phyloP scores from a whole-genome alignment of 2,113 vertebrate genomes.

The Plotosus lineatus region DNA sequence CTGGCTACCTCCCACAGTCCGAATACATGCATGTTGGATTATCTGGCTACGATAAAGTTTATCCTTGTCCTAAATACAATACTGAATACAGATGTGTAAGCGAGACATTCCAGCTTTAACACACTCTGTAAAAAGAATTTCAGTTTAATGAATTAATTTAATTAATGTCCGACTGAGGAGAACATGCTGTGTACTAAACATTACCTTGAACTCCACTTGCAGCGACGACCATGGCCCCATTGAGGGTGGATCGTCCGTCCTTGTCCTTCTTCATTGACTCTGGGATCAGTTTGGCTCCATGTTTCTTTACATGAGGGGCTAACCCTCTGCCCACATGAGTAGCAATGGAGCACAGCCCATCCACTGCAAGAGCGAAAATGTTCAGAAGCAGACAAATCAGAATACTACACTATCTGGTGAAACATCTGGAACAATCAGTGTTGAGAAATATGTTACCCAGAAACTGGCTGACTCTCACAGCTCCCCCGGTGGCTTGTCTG shows the following conservation, averaged over 20 bases:
- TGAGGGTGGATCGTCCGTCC: conserved; percentile 86
- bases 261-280: conserved; percentile 94
- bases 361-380: conserved; percentile 73
- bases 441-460: conserved; percentile 75
- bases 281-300: conserved; percentile 92
- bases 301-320: conserved; percentile 93
- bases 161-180: not conserved
- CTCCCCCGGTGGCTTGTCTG: conserved; percentile 93
- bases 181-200: not conserved
- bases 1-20: too few species aligned
- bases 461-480: conserved; percentile 97
- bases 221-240: conserved; percentile 94
- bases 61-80: too few species aligned
- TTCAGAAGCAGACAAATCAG: not conserved
- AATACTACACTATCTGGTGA: not conserved
- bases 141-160: too few species aligned
- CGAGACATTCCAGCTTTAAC: too few species aligned
- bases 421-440: not conserved
- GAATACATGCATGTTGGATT: too few species aligned
- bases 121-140: too few species aligned
- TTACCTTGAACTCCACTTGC: conserved; percentile 96
- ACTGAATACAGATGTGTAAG: too few species aligned
- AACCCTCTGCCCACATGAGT: conserved; percentile 87
- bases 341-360: conserved; percentile 87
- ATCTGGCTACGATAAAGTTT: too few species aligned